Percentiles rank a stretch among this genome's conserved stretches.
phyloP scores from a whole-genome alignment of 1,140 invertebrate genomes.

The Teleopsis dalmanni region DNA sequence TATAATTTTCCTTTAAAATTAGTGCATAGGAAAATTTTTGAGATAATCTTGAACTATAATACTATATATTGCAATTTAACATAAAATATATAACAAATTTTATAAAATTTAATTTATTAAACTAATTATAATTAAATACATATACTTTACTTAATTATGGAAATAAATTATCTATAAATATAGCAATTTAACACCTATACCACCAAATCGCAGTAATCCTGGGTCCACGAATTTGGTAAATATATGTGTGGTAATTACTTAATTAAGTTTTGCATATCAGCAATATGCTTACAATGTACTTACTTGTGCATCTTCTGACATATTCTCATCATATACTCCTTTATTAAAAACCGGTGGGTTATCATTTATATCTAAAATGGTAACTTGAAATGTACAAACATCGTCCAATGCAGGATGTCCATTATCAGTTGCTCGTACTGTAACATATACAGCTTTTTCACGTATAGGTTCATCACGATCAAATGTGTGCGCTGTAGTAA shows the following conservation, averaged over 20 bases:
- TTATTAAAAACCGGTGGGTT: constrained; percentile 80
- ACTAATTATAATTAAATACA: too few relatives aligned
- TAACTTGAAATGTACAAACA: constrained; percentile 80
- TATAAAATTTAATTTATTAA: too few relatives aligned
- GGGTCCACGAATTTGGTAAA: constrained; percentile 30
- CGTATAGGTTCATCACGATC: constrained; percentile 79
- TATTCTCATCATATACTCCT: constrained; percentile 51
- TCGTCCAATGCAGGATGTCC: constrained; percentile 75
- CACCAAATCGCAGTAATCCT: constrained; percentile 41
- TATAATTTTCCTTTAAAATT: too few relatives aligned
- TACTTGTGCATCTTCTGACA: constrained; percentile 40
- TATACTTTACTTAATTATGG: too few relatives aligned
- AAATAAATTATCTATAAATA: too few relatives aligned
- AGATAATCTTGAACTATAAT: too few relatives aligned
- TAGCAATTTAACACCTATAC: too few relatives aligned
- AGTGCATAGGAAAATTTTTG: too few relatives aligned
- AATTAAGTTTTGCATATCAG: background rate
- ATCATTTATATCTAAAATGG: constrained; percentile 81
- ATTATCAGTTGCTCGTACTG: constrained; percentile 77
- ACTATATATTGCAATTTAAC: too few relatives aligned
- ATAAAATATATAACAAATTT: too few relatives aligned
- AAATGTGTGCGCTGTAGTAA: constrained; percentile 66
- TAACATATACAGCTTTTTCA: constrained; percentile 64
- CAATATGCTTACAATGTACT: constrained; percentile 11
- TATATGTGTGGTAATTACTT: background rate